Evolutionary conservation across 2,888 invertebrate species (phyloP).

Genomic region (Homarus gammarus): DNA sequence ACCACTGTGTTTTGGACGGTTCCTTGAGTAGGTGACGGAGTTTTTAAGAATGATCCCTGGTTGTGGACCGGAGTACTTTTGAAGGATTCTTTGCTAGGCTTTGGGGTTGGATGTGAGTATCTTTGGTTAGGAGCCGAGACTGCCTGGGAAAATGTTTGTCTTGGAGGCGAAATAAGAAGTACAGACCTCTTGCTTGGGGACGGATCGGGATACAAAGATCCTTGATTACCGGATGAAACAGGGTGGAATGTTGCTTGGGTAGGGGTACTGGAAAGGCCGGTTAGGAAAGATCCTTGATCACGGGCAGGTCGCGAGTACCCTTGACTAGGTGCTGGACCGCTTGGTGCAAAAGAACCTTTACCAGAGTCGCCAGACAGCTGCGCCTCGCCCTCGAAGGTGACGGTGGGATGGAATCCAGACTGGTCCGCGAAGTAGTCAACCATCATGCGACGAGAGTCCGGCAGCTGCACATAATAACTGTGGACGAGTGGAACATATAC

Average conservation of each 20-base stretch:
- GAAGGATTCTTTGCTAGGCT: background rate
- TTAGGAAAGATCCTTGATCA: background rate
- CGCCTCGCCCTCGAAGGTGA: conserved; percentile 20
- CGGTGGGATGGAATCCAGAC: conserved; percentile 3
- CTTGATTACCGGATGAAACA: background rate
- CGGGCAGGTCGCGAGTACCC: background rate
- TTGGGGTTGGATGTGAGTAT: too few relatives aligned
- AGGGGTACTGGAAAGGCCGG: too few relatives aligned
- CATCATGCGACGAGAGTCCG: conserved; percentile 8
- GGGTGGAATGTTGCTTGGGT: background rate
- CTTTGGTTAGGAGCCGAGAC: background rate
- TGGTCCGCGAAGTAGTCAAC: background rate
- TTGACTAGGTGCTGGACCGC: background rate
- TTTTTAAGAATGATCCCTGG: background rate
- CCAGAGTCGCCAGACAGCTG: background rate
- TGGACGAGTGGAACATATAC: background rate
- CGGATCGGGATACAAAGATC: background rate
- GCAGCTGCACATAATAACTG: conserved; percentile 31
- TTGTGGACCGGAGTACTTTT: background rate
- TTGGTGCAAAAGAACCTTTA: background rate
- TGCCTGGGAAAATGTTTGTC: background rate
- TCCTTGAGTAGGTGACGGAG: background rate
- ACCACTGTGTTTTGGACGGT: background rate
- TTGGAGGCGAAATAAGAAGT: background rate
- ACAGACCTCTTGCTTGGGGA: background rate